These are phyloP conservation scores for Hartigia nigra DNA, from an alignment of 2,888 invertebrate species.

Conservation along the genomic window DNA sequence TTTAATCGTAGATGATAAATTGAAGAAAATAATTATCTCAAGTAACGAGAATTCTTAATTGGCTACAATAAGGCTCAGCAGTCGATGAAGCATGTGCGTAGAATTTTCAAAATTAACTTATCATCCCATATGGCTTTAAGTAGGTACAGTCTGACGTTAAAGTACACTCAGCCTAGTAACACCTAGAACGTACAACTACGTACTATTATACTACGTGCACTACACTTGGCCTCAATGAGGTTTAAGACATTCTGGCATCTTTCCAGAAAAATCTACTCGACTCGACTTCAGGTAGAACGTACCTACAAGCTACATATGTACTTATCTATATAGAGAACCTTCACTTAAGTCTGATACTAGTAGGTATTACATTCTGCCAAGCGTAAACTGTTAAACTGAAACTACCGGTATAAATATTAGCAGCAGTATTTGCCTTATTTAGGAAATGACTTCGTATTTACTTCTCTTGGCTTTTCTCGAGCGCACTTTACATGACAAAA, in stretches of 20 bases:
- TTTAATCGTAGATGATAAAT: neutral
- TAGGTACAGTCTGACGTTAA: neutral
- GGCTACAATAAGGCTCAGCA: neutral
- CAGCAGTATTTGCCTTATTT: neutral
- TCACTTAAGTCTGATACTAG: neutral
- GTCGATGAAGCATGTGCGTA: neutral
- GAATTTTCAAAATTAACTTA: neutral
- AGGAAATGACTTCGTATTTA: neutral
- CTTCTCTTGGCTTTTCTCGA: neutral
- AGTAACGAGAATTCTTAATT: neutral
- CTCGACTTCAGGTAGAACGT: neutral
- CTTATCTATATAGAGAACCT: neutral
- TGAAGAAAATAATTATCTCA: neutral
- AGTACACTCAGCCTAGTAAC: neutral
- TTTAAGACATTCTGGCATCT: neutral
- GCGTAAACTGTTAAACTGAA: neutral
- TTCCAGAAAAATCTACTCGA: neutral
- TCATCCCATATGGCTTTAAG: neutral
- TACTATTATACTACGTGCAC: neutral
- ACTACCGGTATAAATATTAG: neutral
- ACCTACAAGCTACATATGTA: neutral
- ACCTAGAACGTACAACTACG: neutral
- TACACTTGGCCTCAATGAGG: neutral
- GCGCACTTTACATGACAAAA: neutral
- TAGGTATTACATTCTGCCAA: neutral